These are phyloP conservation scores for Geococcyx californianus DNA, from an alignment of 2,113 vertebrate species.

Conservation along the genomic window DNA sequence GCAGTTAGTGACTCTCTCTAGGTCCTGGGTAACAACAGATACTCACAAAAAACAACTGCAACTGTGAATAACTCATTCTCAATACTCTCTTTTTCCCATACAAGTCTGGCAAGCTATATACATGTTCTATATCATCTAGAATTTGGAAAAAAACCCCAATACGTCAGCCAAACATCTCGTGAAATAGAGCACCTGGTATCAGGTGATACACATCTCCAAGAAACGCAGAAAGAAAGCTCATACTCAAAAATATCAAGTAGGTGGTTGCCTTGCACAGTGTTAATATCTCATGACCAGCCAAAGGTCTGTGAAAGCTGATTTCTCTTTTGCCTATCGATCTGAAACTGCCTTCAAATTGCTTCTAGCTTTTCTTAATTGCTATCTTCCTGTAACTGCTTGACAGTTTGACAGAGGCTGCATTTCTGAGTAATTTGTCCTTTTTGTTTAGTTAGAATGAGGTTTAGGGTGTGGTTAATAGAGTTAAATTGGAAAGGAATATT, in stretches of 20 bases:
- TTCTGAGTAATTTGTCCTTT: neutral
- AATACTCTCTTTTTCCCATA: neutral
- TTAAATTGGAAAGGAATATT: neutral
- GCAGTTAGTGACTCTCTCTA: neutral
- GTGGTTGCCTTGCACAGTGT: neutral
- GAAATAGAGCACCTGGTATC: neutral
- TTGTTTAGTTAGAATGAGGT: neutral
- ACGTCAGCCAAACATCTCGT: neutral
- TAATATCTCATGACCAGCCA: neutral
- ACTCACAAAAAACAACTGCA: neutral
- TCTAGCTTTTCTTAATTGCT: conserved; percentile 51
- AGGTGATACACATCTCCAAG: neutral
- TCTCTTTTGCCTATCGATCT: conserved; percentile 13
- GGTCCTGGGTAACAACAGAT: neutral
- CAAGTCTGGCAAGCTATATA: neutral
- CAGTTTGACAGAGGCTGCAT: neutral
- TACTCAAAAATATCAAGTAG: neutral
- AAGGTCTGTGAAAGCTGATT: neutral
- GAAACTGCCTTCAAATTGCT: conserved; percentile 21
- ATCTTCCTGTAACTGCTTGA: conserved; percentile 23
- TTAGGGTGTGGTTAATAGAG: neutral
- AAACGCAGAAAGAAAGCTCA: rapidly evolving
- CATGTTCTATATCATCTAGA: neutral
- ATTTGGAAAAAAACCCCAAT: neutral
- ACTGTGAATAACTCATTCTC: neutral